Conservation (phyloP, 2,797 vertebrate species). For the Lophius americanus region DNA sequence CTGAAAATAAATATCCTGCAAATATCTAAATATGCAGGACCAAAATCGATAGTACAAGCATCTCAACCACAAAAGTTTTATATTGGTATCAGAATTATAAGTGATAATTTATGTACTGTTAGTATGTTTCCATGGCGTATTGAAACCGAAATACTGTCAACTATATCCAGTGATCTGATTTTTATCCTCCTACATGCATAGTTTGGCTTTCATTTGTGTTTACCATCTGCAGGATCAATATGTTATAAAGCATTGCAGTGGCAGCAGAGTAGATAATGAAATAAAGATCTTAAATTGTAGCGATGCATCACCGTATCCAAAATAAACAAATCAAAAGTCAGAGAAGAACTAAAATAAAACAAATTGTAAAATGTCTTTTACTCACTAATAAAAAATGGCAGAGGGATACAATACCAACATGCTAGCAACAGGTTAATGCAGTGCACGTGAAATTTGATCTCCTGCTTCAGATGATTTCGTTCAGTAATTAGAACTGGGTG, state of each 20-base stretch:
- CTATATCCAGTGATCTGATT: background rate
- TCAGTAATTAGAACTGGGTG: background rate
- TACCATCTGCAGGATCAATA: background rate
- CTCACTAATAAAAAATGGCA: too few relatives aligned
- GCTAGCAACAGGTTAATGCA: background rate
- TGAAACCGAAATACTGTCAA: background rate
- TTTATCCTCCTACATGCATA: background rate
- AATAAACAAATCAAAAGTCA: background rate
- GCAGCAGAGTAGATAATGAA: background rate
- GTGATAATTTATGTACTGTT: background rate
- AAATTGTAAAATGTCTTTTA: background rate
- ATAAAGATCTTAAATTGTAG: background rate
- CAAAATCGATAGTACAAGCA: background rate
- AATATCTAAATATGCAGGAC: background rate
- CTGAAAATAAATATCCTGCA: constrained; percentile 8
- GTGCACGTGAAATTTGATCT: background rate
- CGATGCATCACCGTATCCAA: background rate
- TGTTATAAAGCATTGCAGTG: background rate
- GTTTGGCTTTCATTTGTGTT: too few relatives aligned
- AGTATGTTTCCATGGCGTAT: too few relatives aligned
- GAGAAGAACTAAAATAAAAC: background rate
- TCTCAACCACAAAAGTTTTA: background rate
- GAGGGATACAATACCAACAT: background rate
- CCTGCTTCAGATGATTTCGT: background rate
- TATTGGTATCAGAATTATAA: background rate